Percentiles rank a stretch among this genome's conserved stretches.
phyloP scores from a whole-genome alignment of 2,888 invertebrate genomes.

The Chloroclysta siterata region DNA sequence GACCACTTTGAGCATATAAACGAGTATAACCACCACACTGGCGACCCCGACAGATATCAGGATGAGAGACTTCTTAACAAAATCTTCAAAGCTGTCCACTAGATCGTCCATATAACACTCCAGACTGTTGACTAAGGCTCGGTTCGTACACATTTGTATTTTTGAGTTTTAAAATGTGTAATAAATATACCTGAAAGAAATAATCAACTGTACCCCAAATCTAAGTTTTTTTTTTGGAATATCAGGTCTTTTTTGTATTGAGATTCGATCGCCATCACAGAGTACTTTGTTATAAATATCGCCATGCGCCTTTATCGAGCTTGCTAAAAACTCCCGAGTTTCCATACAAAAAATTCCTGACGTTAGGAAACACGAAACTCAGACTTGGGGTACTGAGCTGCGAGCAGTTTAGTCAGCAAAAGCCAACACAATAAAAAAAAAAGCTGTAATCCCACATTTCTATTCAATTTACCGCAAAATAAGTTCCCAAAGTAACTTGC shows the following conservation, averaged over 20 bases:
- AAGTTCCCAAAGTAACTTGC: conserved; percentile 16
- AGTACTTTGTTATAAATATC: no score
- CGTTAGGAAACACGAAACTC: no score
- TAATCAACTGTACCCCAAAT: neutral
- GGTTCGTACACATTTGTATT: conserved; percentile 57
- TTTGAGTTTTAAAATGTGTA: conserved; percentile 63
- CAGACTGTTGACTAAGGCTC: conserved; percentile 46
- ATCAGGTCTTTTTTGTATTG: no score
- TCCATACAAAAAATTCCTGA: no score
- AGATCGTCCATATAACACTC: conserved; percentile 66
- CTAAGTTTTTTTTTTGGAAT: no score
- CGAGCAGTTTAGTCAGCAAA: no score
- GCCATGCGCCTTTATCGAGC: no score
- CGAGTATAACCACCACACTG: conserved; percentile 50
- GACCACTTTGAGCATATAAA: conserved; percentile 21
- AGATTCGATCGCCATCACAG: no score
- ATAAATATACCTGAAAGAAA: conserved; percentile 69
- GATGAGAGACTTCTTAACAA: conserved; percentile 61
- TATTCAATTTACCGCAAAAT: conserved; percentile 19
- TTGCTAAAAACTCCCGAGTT: no score
- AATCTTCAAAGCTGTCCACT: conserved; percentile 61
- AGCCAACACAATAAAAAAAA: no score
- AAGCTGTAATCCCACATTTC: conserved; percentile 3
- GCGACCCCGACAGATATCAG: conserved; percentile 57
- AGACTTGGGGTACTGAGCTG: no score